These are phyloP conservation scores for Leucoraja erinaceus DNA, from an alignment of 2,113 vertebrate species.

Conservation along the genomic window DNA sequence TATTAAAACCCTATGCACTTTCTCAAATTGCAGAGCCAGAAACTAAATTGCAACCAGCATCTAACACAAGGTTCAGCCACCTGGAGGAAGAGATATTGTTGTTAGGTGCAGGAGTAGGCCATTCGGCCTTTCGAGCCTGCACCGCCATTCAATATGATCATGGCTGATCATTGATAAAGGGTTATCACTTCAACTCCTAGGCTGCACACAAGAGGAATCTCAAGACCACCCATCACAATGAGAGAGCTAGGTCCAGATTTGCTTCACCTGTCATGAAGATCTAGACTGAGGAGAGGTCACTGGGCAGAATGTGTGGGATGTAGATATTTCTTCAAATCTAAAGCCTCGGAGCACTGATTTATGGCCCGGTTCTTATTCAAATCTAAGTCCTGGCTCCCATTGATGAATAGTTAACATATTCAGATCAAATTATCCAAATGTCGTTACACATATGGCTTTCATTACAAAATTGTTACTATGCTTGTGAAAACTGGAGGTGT, in stretches of 20 bases:
- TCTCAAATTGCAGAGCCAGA: too few relatives aligned
- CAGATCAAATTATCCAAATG: neutral
- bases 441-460: neutral
- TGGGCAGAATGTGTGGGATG: neutral
- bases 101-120: too few relatives aligned
- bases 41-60: neutral
- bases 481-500: neutral
- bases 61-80: neutral
- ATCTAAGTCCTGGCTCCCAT: neutral
- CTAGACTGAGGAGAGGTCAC: neutral
- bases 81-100: neutral
- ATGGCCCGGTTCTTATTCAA: too few relatives aligned
- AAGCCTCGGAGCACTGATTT: too few relatives aligned
- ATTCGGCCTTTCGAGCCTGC: too few relatives aligned
- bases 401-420: neutral
- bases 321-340: too few relatives aligned
- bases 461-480: neutral
- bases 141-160: too few relatives aligned
- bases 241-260: too few relatives aligned
- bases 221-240: too few relatives aligned
- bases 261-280: too few relatives aligned
- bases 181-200: neutral
- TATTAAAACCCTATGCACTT: too few relatives aligned
- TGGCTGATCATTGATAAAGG: neutral
- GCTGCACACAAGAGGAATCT: neutral